Evolutionary conservation across 2,797 vertebrate genomes (phyloP).

Genomic region (Anas bernieri): DNA sequence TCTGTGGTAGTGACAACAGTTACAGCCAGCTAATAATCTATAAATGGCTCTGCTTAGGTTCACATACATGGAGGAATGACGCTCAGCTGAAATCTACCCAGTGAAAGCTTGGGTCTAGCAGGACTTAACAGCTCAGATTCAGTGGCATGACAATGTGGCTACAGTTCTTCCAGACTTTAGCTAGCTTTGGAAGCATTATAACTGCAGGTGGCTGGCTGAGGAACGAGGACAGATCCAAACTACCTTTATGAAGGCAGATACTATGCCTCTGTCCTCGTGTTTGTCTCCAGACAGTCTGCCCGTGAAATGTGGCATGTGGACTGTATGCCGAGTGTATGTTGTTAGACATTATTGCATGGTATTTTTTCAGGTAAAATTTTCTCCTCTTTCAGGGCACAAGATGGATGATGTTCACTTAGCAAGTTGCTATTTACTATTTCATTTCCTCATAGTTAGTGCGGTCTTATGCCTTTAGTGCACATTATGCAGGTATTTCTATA

Average conservation of each 20-base stretch:
- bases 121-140: background rate
- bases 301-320: background rate
- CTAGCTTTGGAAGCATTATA: background rate
- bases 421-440: background rate
- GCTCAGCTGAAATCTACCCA: background rate
- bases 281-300: background rate
- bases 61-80: background rate
- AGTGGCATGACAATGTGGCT: background rate
- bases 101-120: rapidly evolving
- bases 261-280: background rate
- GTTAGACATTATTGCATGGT: background rate
- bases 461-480: background rate
- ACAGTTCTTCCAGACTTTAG: background rate
- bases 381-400: background rate
- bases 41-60: background rate
- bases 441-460: background rate
- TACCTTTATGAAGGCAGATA: background rate
- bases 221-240: background rate
- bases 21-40: background rate
- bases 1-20: background rate
- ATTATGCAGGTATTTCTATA: background rate
- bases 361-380: background rate
- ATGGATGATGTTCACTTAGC: background rate
- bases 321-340: background rate
- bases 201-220: background rate